These are phyloP conservation scores for Vombatus ursinus DNA, from an alignment of 2,113 vertebrate species.

Conservation along the genomic window DNA sequence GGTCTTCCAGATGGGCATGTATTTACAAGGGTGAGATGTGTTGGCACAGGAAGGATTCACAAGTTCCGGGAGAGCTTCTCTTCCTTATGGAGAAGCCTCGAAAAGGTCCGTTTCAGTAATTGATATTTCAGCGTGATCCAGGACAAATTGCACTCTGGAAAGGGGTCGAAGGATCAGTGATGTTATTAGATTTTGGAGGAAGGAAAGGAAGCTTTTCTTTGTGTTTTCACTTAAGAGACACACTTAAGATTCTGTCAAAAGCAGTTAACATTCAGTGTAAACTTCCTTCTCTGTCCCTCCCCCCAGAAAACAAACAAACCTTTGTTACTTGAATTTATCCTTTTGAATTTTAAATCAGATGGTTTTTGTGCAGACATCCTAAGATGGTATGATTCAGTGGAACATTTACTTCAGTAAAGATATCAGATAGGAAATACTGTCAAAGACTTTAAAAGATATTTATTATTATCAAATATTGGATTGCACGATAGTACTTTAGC, in stretches of 20 bases:
- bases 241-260: too few species aligned
- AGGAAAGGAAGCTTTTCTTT: neutral
- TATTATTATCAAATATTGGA: neutral
- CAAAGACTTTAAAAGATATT: neutral
- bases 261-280: neutral
- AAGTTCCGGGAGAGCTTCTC: neutral
- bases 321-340: neutral
- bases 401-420: neutral
- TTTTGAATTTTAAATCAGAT: neutral
- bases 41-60: neutral
- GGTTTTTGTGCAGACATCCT: neutral
- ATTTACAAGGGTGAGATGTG: constrained; percentile 40
- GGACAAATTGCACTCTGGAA: neutral
- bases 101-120: neutral
- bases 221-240: neutral
- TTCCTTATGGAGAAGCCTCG: neutral
- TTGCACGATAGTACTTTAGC: neutral
- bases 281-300: neutral
- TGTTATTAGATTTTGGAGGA: neutral
- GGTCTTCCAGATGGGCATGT: constrained; percentile 4
- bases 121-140: neutral
- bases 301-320: neutral
- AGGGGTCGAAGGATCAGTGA: neutral
- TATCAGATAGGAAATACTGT: neutral
- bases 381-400: neutral